phyloP scores from a whole-genome alignment of 2,113 vertebrate species.

The Tychaedon coryphoeus region DNA sequence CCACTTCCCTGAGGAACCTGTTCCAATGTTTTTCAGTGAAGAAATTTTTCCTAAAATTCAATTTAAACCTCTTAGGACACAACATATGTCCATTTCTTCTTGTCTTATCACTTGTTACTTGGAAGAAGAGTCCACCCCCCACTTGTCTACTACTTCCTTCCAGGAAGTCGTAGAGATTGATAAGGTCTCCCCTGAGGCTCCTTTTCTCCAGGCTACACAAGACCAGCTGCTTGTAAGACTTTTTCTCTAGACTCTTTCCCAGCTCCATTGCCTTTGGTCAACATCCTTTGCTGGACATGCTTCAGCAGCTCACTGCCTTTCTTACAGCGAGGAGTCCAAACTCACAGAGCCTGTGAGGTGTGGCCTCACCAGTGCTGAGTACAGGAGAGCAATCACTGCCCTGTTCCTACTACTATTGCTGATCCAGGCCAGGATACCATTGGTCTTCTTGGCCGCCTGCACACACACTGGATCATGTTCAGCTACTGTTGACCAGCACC shows the following conservation, averaged over 20 bases:
- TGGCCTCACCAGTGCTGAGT: not conserved
- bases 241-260: not conserved
- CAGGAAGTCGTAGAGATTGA: not conserved
- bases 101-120: not conserved
- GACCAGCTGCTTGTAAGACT: not conserved
- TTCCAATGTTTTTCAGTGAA: not conserved
- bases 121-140: not conserved
- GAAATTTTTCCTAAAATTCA: not conserved
- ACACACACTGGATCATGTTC: not conserved
- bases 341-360: not conserved
- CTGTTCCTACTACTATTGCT: not conserved
- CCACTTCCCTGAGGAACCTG: not conserved
- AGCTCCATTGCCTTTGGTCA: not conserved
- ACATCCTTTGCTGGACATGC: not conserved
- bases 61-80: not conserved
- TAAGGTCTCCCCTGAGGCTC: not conserved
- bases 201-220: not conserved
- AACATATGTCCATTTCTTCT: not conserved
- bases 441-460: not conserved
- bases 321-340: not conserved
- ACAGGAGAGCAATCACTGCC: not conserved
- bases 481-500: rapidly evolving
- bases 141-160: not conserved
- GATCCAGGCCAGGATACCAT: not conserved
- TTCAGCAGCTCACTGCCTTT: not conserved